Evolutionary conservation across 2,888 invertebrate species (phyloP).

Genomic region (Philhelius pedissequus): DNA sequence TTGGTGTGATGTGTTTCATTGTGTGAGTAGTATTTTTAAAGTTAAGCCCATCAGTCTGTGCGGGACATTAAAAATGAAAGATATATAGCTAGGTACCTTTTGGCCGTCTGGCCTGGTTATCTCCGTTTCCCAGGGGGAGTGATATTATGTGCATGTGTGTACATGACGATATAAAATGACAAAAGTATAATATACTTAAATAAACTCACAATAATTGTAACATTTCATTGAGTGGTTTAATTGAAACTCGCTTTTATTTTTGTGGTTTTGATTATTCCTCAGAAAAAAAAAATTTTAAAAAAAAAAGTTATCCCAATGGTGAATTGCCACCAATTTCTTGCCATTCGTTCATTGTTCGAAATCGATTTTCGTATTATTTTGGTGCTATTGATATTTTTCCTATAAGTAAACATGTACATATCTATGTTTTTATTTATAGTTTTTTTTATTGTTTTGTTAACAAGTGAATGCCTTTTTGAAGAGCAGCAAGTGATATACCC

Average conservation of each 20-base stretch:
- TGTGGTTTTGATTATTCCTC: constrained; percentile 19
- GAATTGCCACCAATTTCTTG: not conserved
- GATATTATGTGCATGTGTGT: not conserved
- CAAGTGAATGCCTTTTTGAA: not conserved
- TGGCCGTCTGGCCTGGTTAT: not conserved
- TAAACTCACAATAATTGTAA: constrained; percentile 35
- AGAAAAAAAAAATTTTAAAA: not conserved
- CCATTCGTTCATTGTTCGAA: constrained; percentile 2
- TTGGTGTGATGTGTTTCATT: not conserved
- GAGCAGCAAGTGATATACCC: constrained; percentile 15
- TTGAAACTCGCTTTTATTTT: constrained; percentile 48
- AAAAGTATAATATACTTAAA: constrained; percentile 1
- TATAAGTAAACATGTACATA: no score
- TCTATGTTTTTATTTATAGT: not conserved
- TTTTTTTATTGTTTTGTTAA: not conserved
- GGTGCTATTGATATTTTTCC: constrained; percentile 1
- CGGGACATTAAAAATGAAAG: constrained; percentile 47
- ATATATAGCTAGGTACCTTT: no score
- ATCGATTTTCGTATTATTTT: constrained; percentile 42
- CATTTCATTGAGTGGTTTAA: constrained; percentile 32
- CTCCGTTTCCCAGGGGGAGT: not conserved
- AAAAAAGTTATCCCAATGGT: not conserved
- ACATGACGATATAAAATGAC: not conserved
- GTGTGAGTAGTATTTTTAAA: constrained; percentile 4
- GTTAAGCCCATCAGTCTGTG: constrained; percentile 28